Evolutionary conservation across 2,113 vertebrate genomes (phyloP).

Genomic region (Serranochromis macrocephalus): DNA sequence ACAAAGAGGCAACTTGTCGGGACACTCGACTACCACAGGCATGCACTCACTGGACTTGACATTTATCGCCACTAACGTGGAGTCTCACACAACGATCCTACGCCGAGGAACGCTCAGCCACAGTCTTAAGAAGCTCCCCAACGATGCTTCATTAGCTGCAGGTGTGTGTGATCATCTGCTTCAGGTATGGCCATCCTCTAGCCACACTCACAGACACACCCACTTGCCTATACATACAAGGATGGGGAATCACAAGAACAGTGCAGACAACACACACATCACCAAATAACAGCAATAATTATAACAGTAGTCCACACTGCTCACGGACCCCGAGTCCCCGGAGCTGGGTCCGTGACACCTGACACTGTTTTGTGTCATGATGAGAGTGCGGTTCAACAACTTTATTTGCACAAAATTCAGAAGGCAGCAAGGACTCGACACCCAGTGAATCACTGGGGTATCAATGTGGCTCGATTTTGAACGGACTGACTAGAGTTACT

Average conservation of each 20-base stretch:
- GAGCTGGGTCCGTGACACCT: background rate
- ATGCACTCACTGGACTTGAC: too few relatives aligned
- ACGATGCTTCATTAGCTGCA: fast-evolving
- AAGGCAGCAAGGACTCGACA: background rate
- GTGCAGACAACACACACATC: background rate
- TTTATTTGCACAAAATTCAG: background rate
- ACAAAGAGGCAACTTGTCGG: too few relatives aligned
- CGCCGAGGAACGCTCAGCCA: fast-evolving
- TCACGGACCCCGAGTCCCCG: background rate
- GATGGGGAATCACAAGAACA: background rate
- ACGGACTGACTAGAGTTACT: background rate
- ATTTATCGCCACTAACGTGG: fast-evolving
- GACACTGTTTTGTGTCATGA: background rate
- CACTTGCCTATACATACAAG: background rate
- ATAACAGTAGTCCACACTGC: background rate
- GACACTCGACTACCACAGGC: too few relatives aligned
- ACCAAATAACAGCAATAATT: background rate
- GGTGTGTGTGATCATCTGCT: background rate
- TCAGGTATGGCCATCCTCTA: background rate
- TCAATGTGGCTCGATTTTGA: background rate
- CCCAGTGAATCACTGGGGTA: background rate
- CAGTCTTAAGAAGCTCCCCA: background rate
- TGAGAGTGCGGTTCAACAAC: background rate
- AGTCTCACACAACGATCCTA: fast-evolving
- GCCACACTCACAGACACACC: background rate